Evolutionary conservation across 2,888 invertebrate genomes (phyloP), one percentile per base, ranked within the genome.

Genomic region (Anaspis maculata): DNA sequence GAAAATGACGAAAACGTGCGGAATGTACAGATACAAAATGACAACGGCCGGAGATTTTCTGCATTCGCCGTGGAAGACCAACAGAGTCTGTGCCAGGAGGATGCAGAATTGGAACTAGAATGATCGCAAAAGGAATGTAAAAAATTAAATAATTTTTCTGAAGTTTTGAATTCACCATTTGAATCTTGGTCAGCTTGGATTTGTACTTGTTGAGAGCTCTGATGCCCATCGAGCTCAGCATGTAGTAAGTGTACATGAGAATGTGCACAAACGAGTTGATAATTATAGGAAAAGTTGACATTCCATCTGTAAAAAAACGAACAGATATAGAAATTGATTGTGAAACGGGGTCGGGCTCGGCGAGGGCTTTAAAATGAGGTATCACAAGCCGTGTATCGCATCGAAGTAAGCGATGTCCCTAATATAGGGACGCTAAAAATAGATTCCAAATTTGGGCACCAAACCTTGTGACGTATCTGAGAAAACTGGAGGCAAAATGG

Each of bases 241-340:
- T 68, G 56, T 85, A 85, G 62, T 85, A 85, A 4, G 70, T 68
- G 56, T 85, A 85, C 84, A 85, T 85, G n/a, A 84, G 56, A 3
- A 83, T 71, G 50, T 85, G 85, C 2, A 85, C 73, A 1, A 69
- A 62, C 28, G 72, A 74, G 58, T 85, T 85, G 27, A 82, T 52
- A 62, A 80, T 68, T 1, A 80, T 69, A 0, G 77, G 69, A 54
- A 80, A 76, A 0, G 78, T 72, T 22, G 76, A 68, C 62, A 78
- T 73, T 11, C 76, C 79, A 83, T 84, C 82, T 67, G 77, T 73
- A 41, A 76, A n/a, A n/a, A n/a, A n/a, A n/a, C n/a, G n/a, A n/a
- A n/a, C n/a, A n/a, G n/a, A n/a, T n/a, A n/a, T n/a, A n/a, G n/a
- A n/a, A n/a, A n/a, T n/a, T n/a, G n/a, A n/a, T n/a, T n/a, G n/a